A percentile compares a stretch with the other conserved stretches of the same genome.
These are phyloP conservation scores for Danio aesculapii DNA, from an alignment of 2,797 vertebrate genomes.

Conservation along the genomic window DNA sequence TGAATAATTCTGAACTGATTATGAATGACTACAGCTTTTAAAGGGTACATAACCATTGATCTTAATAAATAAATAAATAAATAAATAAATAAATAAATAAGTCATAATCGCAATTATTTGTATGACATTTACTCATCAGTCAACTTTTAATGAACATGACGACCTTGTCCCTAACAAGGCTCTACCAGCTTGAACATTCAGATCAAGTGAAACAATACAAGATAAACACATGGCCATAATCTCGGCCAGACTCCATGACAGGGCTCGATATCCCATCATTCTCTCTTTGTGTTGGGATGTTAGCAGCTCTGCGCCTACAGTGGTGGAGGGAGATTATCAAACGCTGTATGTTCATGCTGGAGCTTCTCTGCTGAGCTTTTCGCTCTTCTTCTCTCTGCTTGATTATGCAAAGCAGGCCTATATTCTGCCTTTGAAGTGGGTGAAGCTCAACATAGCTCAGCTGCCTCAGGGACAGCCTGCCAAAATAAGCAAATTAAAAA, in stretches of 20 bases:
- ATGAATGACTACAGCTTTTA: background rate
- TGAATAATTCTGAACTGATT: background rate
- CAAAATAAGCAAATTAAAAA: conserved; percentile 72
- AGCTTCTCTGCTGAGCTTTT: conserved; percentile 79
- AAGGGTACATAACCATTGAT: background rate
- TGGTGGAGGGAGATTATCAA: conserved; percentile 39
- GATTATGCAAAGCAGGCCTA: conserved; percentile 87
- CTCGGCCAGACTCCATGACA: conserved; percentile 9
- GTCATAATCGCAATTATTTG: background rate
- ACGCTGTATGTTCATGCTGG: conserved; percentile 61
- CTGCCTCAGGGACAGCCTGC: conserved; percentile 77
- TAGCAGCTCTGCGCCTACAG: conserved; percentile 40
- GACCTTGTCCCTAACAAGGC: no score
- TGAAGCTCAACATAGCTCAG: conserved; percentile 77
- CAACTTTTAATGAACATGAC: background rate
- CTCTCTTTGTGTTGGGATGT: conserved; percentile 5
- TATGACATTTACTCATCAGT: background rate
- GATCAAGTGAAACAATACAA: conserved; percentile 27
- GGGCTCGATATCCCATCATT: conserved; percentile 14
- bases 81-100: no score
- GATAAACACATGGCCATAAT: conserved; percentile 35
- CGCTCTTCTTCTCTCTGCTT: conserved; percentile 82
- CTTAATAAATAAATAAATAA: background rate
- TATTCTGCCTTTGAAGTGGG: conserved; percentile 83
- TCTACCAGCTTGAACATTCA: conserved; percentile 9